Evolutionary conservation across 2,888 invertebrate genomes (phyloP), one percentile per base, ranked within the genome.

Genomic region (Dasysyrphus albostriatus): DNA sequence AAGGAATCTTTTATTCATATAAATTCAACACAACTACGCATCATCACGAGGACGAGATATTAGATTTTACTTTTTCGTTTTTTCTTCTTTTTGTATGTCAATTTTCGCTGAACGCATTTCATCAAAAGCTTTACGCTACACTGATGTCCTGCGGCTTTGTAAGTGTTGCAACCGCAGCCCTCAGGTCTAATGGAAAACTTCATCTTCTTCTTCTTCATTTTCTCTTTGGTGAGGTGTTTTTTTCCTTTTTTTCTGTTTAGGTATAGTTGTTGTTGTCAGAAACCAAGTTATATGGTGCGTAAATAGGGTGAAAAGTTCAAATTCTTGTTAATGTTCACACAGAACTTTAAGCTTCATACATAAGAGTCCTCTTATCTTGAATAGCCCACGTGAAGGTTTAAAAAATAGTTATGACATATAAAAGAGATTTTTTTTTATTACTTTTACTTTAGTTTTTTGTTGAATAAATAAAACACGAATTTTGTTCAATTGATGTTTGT

Each of bases 141-240:
- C 56, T 34, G 74, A 49, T 65, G 56, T 77, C 63, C 34, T 79
- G 69, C 70, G 70, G 70, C 65, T 75, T 75, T 44, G 63, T 56
- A 83, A 79, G 47, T 59, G 75, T 70, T 75, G 61, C 65, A 80
- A 83, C 80, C 80, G 70, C 83, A 79, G 70, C 47, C 65, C 75
- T 70, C 24, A 47, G 44, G 51, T 39, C 54, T 54, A 74, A 75
- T 69, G 63, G 16, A 59, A 70, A 63, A 54, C 29, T 69, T 69
- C 54, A 39, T 51, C 39, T 69, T 69, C 67, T 32, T 32, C 32
- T 32, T 32, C 0, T 51, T 51, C 3, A 3, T 34, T n/a, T 49
- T 49, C 49, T 37, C 51, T 54, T 14, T 54, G n/a, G n/a, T 24
- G 0, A 3, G 14, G 32, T 10, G 24, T n/a, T 16, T 32, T 47